Conservation (phyloP, 1,140 invertebrate species). For the Tetramorium simillimum region DNA sequence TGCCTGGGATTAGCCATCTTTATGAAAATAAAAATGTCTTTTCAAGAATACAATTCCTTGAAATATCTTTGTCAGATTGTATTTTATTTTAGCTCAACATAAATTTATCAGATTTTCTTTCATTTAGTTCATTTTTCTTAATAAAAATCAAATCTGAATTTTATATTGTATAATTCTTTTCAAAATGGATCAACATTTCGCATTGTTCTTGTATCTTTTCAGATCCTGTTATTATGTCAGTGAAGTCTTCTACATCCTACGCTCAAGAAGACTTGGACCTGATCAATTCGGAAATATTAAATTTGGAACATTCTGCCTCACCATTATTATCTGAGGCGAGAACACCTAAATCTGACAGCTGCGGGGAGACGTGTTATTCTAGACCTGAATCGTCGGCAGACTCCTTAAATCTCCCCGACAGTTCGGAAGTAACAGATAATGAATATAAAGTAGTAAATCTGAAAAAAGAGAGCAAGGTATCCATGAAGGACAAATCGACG, state of each 20-base stretch:
- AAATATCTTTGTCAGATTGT: background rate
- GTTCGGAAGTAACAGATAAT: conserved; percentile 55
- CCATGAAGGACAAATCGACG: conserved; percentile 24
- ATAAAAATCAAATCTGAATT: conserved; percentile 1
- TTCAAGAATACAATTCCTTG: background rate
- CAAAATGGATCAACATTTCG: background rate
- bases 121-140: background rate
- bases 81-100: background rate
- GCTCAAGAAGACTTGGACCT: conserved; percentile 79
- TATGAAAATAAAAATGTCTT: background rate
- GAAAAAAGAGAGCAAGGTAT: conserved; percentile 34
- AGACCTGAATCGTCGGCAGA: conserved; percentile 68
- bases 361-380: conserved; percentile 66
- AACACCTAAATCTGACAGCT: conserved; percentile 69
- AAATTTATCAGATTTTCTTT: background rate
- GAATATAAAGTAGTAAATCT: conserved; percentile 21
- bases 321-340: conserved; percentile 58
- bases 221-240: conserved; percentile 79
- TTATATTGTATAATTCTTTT: background rate
- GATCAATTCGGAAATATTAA: conserved; percentile 76
- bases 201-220: conserved; percentile 54
- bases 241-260: conserved; percentile 77
- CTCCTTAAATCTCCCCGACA: conserved; percentile 64
- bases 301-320: conserved; percentile 67
- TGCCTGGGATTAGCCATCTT: background rate